Percentiles rank a stretch among this genome's conserved stretches.
Evolutionary conservation across 2,888 invertebrate genomes (phyloP).

Genomic region (Desoria tigrina): DNA sequence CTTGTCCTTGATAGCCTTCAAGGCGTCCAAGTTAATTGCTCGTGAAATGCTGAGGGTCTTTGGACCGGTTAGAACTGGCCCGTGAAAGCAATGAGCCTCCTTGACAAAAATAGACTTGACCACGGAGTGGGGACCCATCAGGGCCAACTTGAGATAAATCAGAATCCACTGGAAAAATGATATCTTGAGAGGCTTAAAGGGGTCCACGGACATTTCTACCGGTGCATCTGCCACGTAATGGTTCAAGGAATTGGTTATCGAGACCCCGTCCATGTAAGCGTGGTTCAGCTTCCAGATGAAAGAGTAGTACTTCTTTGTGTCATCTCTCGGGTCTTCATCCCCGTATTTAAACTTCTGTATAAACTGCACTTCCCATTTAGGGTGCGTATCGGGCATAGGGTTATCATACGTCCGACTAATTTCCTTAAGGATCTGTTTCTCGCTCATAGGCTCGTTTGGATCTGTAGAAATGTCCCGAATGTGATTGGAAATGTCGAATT

Average conservation of each 20-base stretch:
- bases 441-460: not conserved
- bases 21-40: conserved; percentile 7
- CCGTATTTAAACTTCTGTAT: conserved; percentile 10
- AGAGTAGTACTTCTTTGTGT: conserved; percentile 11
- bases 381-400: not conserved
- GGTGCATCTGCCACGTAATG: conserved; percentile 7
- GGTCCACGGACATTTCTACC: not conserved
- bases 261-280: conserved; percentile 12
- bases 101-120: not conserved
- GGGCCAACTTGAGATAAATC: conserved; percentile 1
- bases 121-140: conserved; percentile 1
- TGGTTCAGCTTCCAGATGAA: conserved; percentile 17
- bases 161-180: not conserved
- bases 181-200: too few species aligned
- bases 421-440: conserved; percentile 4
- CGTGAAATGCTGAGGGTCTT: conserved; percentile 8
- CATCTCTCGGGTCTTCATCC: not conserved
- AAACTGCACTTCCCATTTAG: conserved; percentile 10
- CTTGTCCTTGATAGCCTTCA: conserved; percentile 3
- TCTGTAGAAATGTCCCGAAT: not conserved
- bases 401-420: conserved; percentile 9
- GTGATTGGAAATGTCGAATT: conserved; percentile 1
- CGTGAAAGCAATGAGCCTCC: conserved; percentile 13
- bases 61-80: not conserved
- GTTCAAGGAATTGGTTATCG: conserved; percentile 8